Evolutionary conservation across 2,797 vertebrate species (phyloP), one percentile per base, ranked within the genome.

Genomic region (Buceros bicornis): DNA sequence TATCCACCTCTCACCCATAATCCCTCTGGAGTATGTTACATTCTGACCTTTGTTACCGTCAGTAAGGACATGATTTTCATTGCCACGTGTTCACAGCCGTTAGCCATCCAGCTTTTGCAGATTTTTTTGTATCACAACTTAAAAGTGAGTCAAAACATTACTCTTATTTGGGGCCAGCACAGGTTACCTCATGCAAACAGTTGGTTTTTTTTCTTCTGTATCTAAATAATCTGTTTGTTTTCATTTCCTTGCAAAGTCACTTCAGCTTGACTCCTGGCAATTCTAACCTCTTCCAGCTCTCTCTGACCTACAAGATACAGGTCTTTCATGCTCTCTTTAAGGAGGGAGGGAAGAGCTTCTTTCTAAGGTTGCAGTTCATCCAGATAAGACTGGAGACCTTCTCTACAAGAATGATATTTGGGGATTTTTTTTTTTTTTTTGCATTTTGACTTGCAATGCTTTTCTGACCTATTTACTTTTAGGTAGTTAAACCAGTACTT

Each of bases 181-280:
- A 73, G 13, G 56, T 89, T 92, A 60, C 71, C 11, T 76, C 10
- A 0, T 67, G 25, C n/a, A 83, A 92, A 86, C 20, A 62, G 65
- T 33, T 33, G 33, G 81, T 83, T 48, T 80, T 62, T 80, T 10
- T 11, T 72, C 37, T 50, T 53, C n/a, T 25, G 8, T 83, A 78
- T 74, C 70, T 84, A 47, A 94, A 54, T 56, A 79, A 85, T 58
- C 45, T 81, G 65, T 79, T 92, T 89, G 42, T 89, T 91, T 91
- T 26, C 45, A 81, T 90, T 95, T 58, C 29, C 37, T 82, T 79
- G 18, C 54, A 82, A 78, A 60, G 29, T 81, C 1, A 0, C 20
- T 84, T 89, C 74, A 76, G 37, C 47, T 87, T 76, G 51, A 72
- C 51, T 94, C 87, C 43, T 91, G 64, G 37, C 62, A 87, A 50